phyloP scores from a whole-genome alignment of 2,888 invertebrate genomes.

The Noctua janthina region DNA sequence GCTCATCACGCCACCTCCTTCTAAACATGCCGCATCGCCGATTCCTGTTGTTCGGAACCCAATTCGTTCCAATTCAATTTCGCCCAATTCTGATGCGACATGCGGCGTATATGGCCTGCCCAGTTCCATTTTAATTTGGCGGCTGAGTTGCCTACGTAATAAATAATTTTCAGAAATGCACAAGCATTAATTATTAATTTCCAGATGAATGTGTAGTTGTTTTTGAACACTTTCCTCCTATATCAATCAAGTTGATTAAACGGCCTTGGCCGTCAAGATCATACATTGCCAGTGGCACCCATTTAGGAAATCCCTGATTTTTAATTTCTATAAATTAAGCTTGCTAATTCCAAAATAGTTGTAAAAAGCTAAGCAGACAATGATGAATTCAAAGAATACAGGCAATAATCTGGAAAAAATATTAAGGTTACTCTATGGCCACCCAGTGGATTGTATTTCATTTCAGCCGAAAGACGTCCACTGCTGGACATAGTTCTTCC shows the following conservation, averaged over 20 bases:
- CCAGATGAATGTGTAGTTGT: background rate
- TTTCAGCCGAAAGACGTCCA: no score
- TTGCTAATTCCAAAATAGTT: background rate
- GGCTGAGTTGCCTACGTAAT: no score
- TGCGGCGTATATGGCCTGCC: no score
- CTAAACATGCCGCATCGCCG: no score
- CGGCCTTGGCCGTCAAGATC: background rate
- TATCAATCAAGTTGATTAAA: no score
- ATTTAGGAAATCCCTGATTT: background rate
- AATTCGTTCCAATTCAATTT: no score
- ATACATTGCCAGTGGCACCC: background rate
- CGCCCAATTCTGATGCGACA: no score
- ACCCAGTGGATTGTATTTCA: background rate
- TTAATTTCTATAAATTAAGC: background rate
- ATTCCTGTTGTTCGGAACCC: no score
- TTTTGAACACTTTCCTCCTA: background rate
- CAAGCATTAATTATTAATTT: background rate
- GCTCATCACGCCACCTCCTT: no score
- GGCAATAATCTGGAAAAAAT: background rate
- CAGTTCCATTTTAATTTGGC: no score
- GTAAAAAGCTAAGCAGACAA: background rate
- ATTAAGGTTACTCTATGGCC: background rate
- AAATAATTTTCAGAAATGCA: background rate
- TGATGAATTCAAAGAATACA: background rate
- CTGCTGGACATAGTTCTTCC: no score